Conservation (phyloP, 2,888 invertebrate species). For the Pseudanteris insignis region DNA sequence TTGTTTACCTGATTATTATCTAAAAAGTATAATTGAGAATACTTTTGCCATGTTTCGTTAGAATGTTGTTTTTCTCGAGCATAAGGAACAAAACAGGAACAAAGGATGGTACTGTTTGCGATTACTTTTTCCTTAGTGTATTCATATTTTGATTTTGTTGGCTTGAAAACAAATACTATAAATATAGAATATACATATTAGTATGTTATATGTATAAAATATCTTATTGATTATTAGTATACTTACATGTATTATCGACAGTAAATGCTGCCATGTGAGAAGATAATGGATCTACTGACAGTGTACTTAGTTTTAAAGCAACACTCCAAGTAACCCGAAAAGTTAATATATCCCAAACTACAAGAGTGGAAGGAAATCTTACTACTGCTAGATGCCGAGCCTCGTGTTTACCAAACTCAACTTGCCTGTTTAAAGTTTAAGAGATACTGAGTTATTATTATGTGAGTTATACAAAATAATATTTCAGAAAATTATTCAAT, state of each 20-base stretch:
- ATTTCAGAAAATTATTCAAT: too few relatives aligned
- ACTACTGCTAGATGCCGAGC: slow-evolving; percentile 72
- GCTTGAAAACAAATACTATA: slow-evolving; percentile 74
- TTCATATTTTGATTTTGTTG: slow-evolving; percentile 69
- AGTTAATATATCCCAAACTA: slow-evolving; percentile 79
- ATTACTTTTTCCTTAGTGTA: slow-evolving; percentile 68
- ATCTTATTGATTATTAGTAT: too few relatives aligned
- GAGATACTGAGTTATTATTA: too few relatives aligned
- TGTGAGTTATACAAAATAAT: too few relatives aligned
- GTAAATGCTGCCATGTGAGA: slow-evolving; percentile 77
- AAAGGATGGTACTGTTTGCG: slow-evolving; percentile 64
- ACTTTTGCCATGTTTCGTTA: slow-evolving; percentile 69
- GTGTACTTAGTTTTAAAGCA: slow-evolving; percentile 66
- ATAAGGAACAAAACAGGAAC: slow-evolving; percentile 72
- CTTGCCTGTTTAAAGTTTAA: too few relatives aligned
- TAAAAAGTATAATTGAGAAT: slow-evolving; percentile 72
- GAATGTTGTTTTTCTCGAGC: slow-evolving; percentile 60
- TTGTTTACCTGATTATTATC: slow-evolving; percentile 70
- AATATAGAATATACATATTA: slow-evolving; percentile 4
- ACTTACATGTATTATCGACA: slow-evolving; percentile 72
- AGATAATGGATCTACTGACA: slow-evolving; percentile 73
- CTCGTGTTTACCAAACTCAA: slow-evolving; percentile 70
- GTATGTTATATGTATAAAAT: too few relatives aligned
- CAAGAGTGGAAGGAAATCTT: slow-evolving; percentile 70
- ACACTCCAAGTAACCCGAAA: slow-evolving; percentile 78